Conservation (phyloP, 1,140 invertebrate genomes). For the Drosophila punjabiensis region DNA sequence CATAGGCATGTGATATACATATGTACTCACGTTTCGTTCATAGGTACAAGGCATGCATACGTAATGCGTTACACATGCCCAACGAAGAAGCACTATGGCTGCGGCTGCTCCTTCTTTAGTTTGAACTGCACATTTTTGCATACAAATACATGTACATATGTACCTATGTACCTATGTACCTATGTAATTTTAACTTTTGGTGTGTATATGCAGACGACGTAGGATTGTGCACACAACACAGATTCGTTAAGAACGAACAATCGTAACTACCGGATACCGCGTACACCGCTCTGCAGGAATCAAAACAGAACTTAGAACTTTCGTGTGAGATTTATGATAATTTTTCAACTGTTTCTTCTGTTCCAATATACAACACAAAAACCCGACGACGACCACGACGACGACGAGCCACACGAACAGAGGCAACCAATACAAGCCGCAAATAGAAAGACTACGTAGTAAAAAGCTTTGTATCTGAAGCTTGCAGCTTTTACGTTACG, state of each 20-base stretch:
- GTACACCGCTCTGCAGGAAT: constrained; percentile 24
- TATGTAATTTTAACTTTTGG: constrained; percentile 43
- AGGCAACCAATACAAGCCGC: constrained; percentile 44
- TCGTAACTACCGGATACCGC: background rate
- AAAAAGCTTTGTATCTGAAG: constrained; percentile 34
- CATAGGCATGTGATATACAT: constrained; percentile 4
- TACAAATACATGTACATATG: constrained; percentile 3
- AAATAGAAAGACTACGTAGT: constrained; percentile 52
- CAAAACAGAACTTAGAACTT: constrained; percentile 59
- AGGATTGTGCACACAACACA: constrained; percentile 22
- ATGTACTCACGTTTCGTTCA: constrained; percentile 50
- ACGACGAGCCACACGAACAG: constrained; percentile 32
- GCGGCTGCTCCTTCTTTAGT: constrained; percentile 24
- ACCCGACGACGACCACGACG: constrained; percentile 13
- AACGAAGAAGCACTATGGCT: constrained; percentile 16
- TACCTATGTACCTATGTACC: background rate
- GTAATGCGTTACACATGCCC: constrained; percentile 24
- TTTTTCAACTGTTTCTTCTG: constrained; percentile 44
- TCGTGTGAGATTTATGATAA: constrained; percentile 39
- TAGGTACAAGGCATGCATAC: constrained; percentile 19
- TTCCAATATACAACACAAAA: constrained; percentile 37
- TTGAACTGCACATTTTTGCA: constrained; percentile 46
- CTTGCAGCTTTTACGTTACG: constrained; percentile 12
- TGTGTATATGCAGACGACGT: constrained; percentile 31
- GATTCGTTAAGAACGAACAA: background rate